These are phyloP conservation scores for Tragulus kanchil DNA, from an alignment of 2,113 vertebrate species.

Conservation along the genomic window DNA sequence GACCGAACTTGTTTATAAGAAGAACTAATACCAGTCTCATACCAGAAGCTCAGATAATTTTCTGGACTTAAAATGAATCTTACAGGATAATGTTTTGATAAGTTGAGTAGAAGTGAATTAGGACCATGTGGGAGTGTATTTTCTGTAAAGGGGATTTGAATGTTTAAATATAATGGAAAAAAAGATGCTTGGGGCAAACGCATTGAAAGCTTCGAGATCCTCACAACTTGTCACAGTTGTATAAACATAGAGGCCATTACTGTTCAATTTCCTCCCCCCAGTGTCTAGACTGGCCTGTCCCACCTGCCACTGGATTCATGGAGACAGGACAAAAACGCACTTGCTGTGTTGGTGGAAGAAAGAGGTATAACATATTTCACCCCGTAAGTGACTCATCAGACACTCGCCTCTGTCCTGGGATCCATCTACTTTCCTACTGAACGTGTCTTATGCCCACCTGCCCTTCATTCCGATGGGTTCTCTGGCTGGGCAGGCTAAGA, in stretches of 20 bases:
- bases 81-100: slow-evolving; percentile 78
- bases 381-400: neutral
- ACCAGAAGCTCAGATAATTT: slow-evolving; percentile 75
- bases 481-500: neutral
- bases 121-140: slow-evolving; percentile 69
- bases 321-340: neutral
- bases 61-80: slow-evolving; percentile 74
- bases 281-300: neutral
- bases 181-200: slow-evolving; percentile 67
- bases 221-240: slow-evolving; percentile 49
- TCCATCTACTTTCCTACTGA: neutral
- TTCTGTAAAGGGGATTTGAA: slow-evolving; percentile 41
- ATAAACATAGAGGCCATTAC: slow-evolving; percentile 20
- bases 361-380: neutral
- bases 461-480: neutral
- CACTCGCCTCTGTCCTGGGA: neutral
- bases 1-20: slow-evolving; percentile 66
- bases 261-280: neutral
- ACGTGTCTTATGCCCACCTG: neutral
- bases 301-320: neutral
- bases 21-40: slow-evolving; percentile 50
- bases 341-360: neutral
- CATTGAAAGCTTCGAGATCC: slow-evolving; percentile 56
- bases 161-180: slow-evolving; percentile 73
- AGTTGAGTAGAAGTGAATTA: slow-evolving; percentile 76